Evolutionary conservation across 1,140 invertebrate species (phyloP).

Genomic region (Sycophaga agraensis): DNA sequence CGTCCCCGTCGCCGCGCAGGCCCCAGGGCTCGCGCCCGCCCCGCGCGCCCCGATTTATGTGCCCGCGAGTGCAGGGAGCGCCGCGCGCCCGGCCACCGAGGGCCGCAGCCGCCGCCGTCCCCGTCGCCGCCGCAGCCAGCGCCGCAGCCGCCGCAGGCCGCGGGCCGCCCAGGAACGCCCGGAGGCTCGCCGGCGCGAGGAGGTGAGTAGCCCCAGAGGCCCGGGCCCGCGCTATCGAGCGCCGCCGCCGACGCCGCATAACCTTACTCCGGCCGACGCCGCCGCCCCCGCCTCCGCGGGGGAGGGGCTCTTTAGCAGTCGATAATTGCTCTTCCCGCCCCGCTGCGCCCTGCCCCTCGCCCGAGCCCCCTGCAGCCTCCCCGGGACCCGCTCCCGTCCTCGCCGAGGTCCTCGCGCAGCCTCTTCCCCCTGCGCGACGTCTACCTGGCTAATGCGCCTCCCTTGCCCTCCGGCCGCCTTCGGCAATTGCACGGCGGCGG

Average conservation of each 20-base stretch:
- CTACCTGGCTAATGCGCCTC: not conserved
- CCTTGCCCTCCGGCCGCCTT: not conserved
- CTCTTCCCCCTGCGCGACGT: not conserved
- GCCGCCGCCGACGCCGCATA: not conserved
- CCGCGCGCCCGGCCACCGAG: not conserved
- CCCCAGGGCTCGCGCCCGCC: not conserved
- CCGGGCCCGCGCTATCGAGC: not conserved
- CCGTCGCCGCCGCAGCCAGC: not conserved
- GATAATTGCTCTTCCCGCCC: not conserved
- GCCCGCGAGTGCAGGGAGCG: not conserved
- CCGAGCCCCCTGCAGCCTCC: not conserved
- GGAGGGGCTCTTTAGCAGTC: not conserved
- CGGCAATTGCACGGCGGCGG: not conserved
- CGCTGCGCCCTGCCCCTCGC: not conserved
- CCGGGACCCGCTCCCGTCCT: not conserved
- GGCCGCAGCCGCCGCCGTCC: not conserved
- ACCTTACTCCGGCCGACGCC: not conserved
- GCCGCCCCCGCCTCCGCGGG: not conserved
- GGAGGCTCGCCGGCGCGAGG: no score
- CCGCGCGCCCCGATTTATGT: no score
- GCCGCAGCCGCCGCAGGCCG: not conserved
- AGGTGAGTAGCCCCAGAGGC: not conserved
- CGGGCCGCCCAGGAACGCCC: no score
- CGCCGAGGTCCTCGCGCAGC: not conserved
- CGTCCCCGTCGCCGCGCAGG: not conserved